Percentiles rank a stretch among this genome's conserved stretches.
Conservation (phyloP, 1,140 invertebrate species). For the Lepidurus arcticus region DNA sequence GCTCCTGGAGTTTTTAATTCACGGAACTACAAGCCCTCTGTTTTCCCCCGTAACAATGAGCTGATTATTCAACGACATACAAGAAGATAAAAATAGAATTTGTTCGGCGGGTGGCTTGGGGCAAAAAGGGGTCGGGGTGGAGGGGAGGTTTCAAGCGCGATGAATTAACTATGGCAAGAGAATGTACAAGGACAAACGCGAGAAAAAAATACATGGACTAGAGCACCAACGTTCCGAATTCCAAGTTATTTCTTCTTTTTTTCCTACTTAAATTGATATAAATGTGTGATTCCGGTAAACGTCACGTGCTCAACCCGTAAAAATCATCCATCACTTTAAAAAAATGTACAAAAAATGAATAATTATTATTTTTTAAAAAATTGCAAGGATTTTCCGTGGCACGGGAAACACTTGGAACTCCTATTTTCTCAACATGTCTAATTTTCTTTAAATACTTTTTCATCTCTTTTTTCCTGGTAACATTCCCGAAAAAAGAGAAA, state of each 20-base stretch:
- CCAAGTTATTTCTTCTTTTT: no score
- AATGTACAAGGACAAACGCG: background rate
- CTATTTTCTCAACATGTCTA: background rate
- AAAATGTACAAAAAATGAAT: no score
- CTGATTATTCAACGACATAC: background rate
- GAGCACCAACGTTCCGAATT: background rate
- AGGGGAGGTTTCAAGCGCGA: background rate
- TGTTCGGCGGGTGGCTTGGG: background rate
- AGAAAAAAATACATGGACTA: slow-evolving; percentile 1
- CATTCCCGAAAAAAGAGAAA: background rate
- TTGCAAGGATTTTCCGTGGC: no score
- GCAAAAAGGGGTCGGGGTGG: background rate
- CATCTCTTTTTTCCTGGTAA: background rate
- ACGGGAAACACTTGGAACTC: no score
- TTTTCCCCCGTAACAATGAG: background rate
- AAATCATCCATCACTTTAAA: no score
- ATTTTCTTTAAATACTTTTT: background rate
- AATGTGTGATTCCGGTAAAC: no score
- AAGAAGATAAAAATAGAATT: background rate
- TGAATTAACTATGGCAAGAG: background rate
- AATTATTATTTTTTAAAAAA: no score
- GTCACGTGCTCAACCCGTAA: no score
- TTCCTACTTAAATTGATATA: no score
- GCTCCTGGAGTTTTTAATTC: no score
- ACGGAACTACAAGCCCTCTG: background rate